These are phyloP conservation scores for Melopsittacus undulatus DNA, from an alignment of 2,797 vertebrate genomes.

Conservation along the genomic window DNA sequence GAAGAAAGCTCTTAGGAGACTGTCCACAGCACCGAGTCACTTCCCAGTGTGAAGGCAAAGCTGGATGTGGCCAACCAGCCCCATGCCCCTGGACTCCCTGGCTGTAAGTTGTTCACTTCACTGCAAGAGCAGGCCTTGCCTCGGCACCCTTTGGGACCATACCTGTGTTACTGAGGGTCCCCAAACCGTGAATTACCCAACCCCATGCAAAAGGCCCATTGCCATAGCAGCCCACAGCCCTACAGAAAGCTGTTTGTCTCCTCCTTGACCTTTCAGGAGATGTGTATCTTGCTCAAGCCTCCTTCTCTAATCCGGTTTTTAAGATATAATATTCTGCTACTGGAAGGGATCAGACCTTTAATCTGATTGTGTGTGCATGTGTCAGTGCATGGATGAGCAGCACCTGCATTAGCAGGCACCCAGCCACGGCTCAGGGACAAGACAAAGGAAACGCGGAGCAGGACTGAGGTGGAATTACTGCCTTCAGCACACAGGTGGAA, in stretches of 20 bases:
- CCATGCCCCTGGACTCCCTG: neutral
- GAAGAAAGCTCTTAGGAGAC: neutral
- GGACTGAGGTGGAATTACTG: neutral
- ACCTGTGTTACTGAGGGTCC: neutral
- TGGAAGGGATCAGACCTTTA: slow-evolving; percentile 86
- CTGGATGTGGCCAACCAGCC: neutral
- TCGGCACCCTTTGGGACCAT: neutral
- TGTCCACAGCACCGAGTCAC: neutral
- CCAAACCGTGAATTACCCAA: neutral
- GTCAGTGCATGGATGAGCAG: neutral
- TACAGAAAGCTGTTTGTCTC: slow-evolving; percentile 38
- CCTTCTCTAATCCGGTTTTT: slow-evolving; percentile 76
- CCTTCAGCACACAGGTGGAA: neutral
- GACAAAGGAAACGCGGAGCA: neutral
- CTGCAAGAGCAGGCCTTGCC: neutral
- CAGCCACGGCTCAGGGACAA: neutral
- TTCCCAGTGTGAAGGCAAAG: neutral
- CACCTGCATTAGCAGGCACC: neutral
- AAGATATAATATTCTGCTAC: slow-evolving; percentile 81
- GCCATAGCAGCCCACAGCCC: slow-evolving; percentile 19
- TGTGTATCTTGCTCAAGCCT: slow-evolving; percentile 54
- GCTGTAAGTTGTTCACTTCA: neutral
- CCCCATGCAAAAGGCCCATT: neutral
- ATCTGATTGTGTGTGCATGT: slow-evolving; percentile 81
- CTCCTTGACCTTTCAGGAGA: slow-evolving; percentile 60